Conservation (phyloP, 2,888 invertebrate species). For the Lamellibrachia columna region DNA sequence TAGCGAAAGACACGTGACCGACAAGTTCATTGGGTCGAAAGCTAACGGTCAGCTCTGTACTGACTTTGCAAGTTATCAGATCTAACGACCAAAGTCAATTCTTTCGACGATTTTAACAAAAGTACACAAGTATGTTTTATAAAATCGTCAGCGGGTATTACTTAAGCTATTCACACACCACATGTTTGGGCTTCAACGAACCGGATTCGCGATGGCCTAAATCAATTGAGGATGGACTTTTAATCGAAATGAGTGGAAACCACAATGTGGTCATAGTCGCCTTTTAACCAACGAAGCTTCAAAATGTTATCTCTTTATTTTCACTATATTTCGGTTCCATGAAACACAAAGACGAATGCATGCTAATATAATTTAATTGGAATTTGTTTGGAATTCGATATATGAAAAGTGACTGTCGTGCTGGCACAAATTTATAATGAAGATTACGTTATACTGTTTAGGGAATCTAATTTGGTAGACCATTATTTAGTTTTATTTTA, state of each 20-base stretch:
- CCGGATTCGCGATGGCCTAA: no score
- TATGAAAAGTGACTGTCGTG: neutral
- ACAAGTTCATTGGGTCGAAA: no score
- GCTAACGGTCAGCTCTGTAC: no score
- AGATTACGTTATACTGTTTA: neutral
- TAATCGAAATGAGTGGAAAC: neutral
- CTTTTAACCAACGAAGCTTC: neutral
- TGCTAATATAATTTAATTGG: neutral
- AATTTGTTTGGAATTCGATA: neutral
- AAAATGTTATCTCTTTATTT: neutral
- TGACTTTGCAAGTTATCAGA: no score
- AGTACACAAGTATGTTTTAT: no score
- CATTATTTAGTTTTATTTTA: neutral
- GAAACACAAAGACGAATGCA: no score
- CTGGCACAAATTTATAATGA: neutral
- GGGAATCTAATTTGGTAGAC: neutral
- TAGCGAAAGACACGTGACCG: no score
- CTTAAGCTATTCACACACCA: no score
- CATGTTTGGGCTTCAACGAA: no score
- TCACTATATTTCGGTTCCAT: neutral
- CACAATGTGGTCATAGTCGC: neutral
- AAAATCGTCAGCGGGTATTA: no score
- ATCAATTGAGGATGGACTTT: neutral
- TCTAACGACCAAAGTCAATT: no score
- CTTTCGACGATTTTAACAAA: no score